Evolutionary conservation across 2,797 vertebrate species (phyloP).

Genomic region (Menidia menidia): DNA sequence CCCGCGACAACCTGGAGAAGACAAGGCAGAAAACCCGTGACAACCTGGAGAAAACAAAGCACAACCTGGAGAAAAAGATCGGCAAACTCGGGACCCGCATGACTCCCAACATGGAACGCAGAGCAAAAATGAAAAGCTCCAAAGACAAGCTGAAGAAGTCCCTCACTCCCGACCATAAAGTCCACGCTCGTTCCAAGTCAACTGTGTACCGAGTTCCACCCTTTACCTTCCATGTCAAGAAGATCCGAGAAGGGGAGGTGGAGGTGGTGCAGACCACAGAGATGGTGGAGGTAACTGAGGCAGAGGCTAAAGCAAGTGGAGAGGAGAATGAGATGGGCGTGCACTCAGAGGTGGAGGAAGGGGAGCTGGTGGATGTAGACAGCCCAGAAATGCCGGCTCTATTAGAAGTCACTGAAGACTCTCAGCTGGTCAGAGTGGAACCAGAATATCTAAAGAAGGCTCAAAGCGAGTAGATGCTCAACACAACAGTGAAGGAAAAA

Average conservation of each 20-base stretch:
- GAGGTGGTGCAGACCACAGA: conserved; percentile 86
- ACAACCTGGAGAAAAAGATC: conserved; percentile 94
- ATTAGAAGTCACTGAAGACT: conserved; percentile 91
- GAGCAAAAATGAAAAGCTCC: conserved; percentile 91
- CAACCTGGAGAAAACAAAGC: conserved; percentile 93
- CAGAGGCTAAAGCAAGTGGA: conserved; percentile 52
- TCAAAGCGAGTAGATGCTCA: conserved; percentile 81
- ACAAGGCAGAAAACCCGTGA: conserved; percentile 90
- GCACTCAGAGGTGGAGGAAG: conserved; percentile 74
- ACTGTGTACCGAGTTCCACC: conserved; percentile 96
- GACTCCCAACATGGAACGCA: conserved; percentile 88
- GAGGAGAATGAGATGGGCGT: conserved; percentile 67
- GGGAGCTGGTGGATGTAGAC: conserved; percentile 78
- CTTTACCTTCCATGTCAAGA: conserved; percentile 98
- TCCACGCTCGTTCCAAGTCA: conserved; percentile 91
- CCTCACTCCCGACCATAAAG: conserved; percentile 90
- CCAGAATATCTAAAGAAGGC: conserved; percentile 79
- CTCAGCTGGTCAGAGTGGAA: conserved; percentile 88
- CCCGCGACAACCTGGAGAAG: conserved; percentile 94
- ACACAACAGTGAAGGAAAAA: conserved; percentile 10
- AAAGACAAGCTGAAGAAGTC: conserved; percentile 95
- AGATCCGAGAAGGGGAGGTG: conserved; percentile 90
- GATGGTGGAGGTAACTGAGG: conserved; percentile 84
- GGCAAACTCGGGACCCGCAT: conserved; percentile 93
- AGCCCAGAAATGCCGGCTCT: conserved; percentile 84